A percentile compares a stretch with the other conserved stretches of the same genome.
Conservation (phyloP, 1,140 invertebrate species). For the Achatina immaculata region DNA sequence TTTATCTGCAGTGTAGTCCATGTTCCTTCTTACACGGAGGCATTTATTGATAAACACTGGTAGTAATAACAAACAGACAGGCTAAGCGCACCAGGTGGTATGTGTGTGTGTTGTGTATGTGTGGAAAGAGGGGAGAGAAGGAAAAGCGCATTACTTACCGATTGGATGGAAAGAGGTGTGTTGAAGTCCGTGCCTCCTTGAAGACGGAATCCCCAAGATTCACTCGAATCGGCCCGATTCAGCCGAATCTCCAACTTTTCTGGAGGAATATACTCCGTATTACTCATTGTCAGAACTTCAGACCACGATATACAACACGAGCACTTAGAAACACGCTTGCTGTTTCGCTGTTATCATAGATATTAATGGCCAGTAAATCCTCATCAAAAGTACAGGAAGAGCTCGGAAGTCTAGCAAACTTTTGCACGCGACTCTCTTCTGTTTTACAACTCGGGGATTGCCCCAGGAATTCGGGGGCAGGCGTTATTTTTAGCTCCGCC, state of each 20-base stretch:
- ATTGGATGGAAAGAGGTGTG: slow-evolving; percentile 89
- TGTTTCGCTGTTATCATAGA: no score
- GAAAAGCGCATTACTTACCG: slow-evolving; percentile 84
- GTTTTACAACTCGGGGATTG: background rate
- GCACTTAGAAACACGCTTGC: no score
- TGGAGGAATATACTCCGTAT: slow-evolving; percentile 71
- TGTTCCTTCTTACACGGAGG: no score
- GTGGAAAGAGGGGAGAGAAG: no score
- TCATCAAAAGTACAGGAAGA: background rate
- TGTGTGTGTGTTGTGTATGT: no score
- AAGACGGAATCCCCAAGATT: slow-evolving; percentile 92
- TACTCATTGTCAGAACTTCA: slow-evolving; percentile 43
- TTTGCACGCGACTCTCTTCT: background rate
- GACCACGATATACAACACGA: no score
- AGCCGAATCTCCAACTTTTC: slow-evolving; percentile 88
- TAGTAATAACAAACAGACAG: no score
- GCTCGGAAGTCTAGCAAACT: background rate
- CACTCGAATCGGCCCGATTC: slow-evolving; percentile 82
- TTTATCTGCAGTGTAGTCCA: no score
- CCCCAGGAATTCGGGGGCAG: background rate
- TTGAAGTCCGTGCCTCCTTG: slow-evolving; percentile 95
- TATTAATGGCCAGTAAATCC: background rate
- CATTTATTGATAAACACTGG: no score
- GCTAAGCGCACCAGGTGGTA: no score
- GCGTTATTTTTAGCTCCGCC: background rate